Evolutionary conservation across 2,888 invertebrate species (phyloP).

Genomic region (Sycophila texana): DNA sequence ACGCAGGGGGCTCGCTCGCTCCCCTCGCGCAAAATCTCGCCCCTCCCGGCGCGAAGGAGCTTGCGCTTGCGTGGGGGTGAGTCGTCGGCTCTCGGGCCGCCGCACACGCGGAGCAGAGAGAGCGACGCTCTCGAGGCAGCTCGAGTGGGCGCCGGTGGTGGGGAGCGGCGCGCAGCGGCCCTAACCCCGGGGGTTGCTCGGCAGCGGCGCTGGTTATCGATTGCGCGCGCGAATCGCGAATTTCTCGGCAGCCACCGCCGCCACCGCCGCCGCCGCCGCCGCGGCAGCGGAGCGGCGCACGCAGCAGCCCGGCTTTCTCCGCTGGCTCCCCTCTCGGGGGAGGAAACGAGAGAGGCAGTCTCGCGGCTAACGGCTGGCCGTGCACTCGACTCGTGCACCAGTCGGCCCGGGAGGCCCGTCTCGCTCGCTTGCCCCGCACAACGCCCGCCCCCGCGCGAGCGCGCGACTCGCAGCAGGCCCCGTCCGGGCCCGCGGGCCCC

Average conservation of each 20-base stretch:
- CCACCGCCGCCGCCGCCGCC: neutral
- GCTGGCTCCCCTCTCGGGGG: slow-evolving; percentile 17
- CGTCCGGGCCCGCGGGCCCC: slow-evolving; percentile 36
- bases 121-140: neutral
- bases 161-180: neutral
- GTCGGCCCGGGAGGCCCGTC: slow-evolving; percentile 50
- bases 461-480: neutral
- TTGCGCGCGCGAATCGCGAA: slow-evolving; percentile 34
- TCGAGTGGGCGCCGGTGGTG: too few species aligned
- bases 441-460: neutral
- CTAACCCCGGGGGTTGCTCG: neutral
- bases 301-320: slow-evolving; percentile 2
- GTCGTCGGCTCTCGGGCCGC: neutral
- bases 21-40: too few species aligned
- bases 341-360: slow-evolving; percentile 5
- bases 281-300: neutral
- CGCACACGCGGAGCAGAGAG: neutral
- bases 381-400: slow-evolving; percentile 20
- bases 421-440: slow-evolving; percentile 8
- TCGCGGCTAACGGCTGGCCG: neutral
- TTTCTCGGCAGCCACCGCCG: neutral
- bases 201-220: slow-evolving; percentile 11
- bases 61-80: neutral
- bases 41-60: slow-evolving; percentile 3
- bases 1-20: too few species aligned